Conservation (phyloP, 2,888 invertebrate species). For the Epinotia brunnichana region DNA sequence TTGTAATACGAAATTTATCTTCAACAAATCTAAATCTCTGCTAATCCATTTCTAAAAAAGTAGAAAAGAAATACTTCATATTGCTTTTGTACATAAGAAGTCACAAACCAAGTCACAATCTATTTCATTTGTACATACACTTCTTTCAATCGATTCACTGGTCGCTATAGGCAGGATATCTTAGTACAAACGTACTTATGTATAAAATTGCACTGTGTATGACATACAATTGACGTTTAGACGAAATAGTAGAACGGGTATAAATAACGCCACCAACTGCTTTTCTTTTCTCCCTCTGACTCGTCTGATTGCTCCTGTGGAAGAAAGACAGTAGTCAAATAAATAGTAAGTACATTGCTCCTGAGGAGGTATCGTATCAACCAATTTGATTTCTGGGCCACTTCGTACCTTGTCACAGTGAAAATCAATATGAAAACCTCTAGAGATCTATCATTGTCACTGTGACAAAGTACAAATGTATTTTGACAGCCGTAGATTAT, state of each 20-base stretch:
- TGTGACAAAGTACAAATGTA: no score
- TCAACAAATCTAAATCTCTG: background rate
- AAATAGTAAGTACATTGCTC: no score
- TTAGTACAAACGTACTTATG: background rate
- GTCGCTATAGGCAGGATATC: background rate
- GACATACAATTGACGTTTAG: slow-evolving; percentile 50
- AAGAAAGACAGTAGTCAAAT: slow-evolving; percentile 14
- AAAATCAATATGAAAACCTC: no score
- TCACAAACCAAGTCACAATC: background rate
- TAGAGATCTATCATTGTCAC: no score
- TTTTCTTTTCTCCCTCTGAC: slow-evolving; percentile 55
- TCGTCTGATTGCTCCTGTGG: slow-evolving; percentile 47
- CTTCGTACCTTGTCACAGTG: no score
- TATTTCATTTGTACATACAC: background rate
- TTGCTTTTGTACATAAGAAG: background rate
- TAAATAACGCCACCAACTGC: slow-evolving; percentile 83
- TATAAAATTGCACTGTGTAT: slow-evolving; percentile 23
- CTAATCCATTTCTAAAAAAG: background rate
- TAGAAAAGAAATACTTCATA: no score
- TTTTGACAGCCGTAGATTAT: no score
- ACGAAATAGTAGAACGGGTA: slow-evolving; percentile 84
- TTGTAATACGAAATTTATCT: no score
- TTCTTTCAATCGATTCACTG: background rate
- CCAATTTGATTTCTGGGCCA: no score
- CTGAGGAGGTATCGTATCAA: no score